A percentile compares a stretch with the other conserved stretches of the same genome.
These are phyloP conservation scores for Solea senegalensis DNA, from an alignment of 2,113 vertebrate species.

Conservation along the genomic window DNA sequence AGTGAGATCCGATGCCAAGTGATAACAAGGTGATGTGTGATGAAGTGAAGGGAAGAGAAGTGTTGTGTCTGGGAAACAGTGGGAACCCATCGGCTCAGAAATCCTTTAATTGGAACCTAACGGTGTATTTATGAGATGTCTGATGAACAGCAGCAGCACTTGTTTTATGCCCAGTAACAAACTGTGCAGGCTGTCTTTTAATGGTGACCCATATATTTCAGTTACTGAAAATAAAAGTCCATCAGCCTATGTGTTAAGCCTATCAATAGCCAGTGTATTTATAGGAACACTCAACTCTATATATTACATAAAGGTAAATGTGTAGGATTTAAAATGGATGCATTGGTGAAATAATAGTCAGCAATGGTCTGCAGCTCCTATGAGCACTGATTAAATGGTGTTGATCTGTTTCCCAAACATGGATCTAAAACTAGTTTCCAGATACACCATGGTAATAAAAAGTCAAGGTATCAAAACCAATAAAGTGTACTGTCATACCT, in stretches of 20 bases:
- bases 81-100: constrained; percentile 3
- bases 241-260: background rate
- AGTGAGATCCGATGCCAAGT: constrained; percentile 1
- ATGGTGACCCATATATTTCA: constrained; percentile 3
- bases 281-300: background rate
- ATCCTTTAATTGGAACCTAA: constrained; percentile 24
- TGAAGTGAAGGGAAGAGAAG: background rate
- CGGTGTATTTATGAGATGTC: background rate
- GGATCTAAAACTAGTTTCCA: too few species aligned
- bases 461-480: too few species aligned
- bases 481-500: too few species aligned
- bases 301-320: background rate
- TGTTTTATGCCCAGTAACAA: constrained; percentile 1
- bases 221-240: background rate
- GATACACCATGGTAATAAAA: too few species aligned
- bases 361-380: background rate
- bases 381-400: too few species aligned
- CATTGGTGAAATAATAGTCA: background rate
- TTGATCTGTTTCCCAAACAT: too few species aligned
- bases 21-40: constrained; percentile 17
- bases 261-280: background rate
- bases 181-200: background rate
- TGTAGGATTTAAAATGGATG: constrained; percentile 3
- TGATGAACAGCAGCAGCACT: background rate
- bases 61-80: constrained; percentile 1